Base-by-base conservation (phyloP, 2,113 vertebrate genomes). In the Grammomys surdaster region DNA sequence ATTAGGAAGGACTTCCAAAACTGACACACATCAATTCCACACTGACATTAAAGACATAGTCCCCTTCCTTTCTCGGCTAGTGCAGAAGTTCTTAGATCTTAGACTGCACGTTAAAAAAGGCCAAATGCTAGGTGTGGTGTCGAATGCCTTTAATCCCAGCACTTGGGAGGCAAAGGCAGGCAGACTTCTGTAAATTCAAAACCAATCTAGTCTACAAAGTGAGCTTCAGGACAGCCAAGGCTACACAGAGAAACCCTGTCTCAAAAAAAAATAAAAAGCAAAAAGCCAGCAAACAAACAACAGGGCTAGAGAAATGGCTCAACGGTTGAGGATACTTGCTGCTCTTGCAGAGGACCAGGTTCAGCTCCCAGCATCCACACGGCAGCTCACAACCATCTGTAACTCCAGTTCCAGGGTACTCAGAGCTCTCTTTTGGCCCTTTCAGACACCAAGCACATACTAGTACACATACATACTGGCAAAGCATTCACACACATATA, bases 51-150 rank as follows among this genome's bases (percentile, higher is more conserved):
- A 63, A 84, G 81, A 43, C 81, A 28, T 2, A 1, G 56, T 16
- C n/a, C 81, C 36, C 22, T 40, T 84, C 20, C 56, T 63, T 84
- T 43, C n/a, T 58, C 43, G 1, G 7, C 17, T 63, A 63, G 81
- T 84, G 13, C 13, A 84, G 33, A 46, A 65, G 20, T 84, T 92
- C 94, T 89, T 84, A 88, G 10, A 85, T 77, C 43, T 90, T 82
- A 85, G 26, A 31, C 24, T 28, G 3, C 26, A 85, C 13, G 19
- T 48, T 67, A 85, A 46, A 82, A 46, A 85, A 43, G 56, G n/a
- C 7, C 3, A 7, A 60, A 60, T 40, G 20, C 54, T 82, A 22
- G 36, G 6, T 9, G 17, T 14, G 54, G 78, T 82, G 36, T 16
- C 3, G 0, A 33, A 56, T 11, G 2, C 54, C 78, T 81, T 58